Evolutionary conservation across 1,140 invertebrate genomes (phyloP).

Genomic region (Lepidurus arcticus): DNA sequence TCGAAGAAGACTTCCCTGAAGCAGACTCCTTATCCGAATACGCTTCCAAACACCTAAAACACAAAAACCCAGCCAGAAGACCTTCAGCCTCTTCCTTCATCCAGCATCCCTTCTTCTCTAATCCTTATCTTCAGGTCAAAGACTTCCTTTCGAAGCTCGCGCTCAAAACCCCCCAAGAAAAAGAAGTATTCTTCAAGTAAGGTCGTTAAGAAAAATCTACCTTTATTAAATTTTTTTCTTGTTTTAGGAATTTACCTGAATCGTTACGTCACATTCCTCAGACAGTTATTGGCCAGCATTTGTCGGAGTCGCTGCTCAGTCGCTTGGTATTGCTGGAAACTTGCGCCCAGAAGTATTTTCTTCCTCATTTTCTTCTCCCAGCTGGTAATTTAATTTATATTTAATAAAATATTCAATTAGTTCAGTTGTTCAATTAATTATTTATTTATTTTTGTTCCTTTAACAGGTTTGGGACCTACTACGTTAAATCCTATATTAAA

Average conservation of each 20-base stretch:
- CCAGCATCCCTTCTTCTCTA: conserved; percentile 67
- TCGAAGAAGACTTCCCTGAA: conserved; percentile 59
- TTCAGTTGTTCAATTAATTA: conserved; percentile 23
- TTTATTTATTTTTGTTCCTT: not conserved
- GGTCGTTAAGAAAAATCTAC: conserved; percentile 15
- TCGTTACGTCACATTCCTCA: conserved; percentile 62
- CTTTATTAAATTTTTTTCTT: conserved; percentile 27
- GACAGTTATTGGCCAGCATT: conserved; percentile 66
- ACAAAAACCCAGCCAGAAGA: conserved; percentile 52
- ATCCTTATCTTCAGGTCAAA: conserved; percentile 74
- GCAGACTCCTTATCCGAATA: conserved; percentile 60
- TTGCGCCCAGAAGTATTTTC: conserved; percentile 64
- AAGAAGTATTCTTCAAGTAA: conserved; percentile 66
- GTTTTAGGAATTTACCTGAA: conserved; percentile 33
- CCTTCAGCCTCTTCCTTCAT: conserved; percentile 58
- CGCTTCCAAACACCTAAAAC: conserved; percentile 58
- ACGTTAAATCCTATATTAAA: conserved; percentile 51
- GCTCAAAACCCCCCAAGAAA: conserved; percentile 66
- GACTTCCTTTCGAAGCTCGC: conserved; percentile 73
- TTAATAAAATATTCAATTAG: not conserved
- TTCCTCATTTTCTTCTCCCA: conserved; percentile 66
- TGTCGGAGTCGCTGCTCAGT: conserved; percentile 66
- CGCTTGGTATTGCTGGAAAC: conserved; percentile 72
- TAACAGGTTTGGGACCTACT: not conserved
- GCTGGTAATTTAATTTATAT: conserved; percentile 45